phyloP scores from a whole-genome alignment of 92 coral and sea anemone genomes.

The Epizoanthus illoricatus region DNA sequence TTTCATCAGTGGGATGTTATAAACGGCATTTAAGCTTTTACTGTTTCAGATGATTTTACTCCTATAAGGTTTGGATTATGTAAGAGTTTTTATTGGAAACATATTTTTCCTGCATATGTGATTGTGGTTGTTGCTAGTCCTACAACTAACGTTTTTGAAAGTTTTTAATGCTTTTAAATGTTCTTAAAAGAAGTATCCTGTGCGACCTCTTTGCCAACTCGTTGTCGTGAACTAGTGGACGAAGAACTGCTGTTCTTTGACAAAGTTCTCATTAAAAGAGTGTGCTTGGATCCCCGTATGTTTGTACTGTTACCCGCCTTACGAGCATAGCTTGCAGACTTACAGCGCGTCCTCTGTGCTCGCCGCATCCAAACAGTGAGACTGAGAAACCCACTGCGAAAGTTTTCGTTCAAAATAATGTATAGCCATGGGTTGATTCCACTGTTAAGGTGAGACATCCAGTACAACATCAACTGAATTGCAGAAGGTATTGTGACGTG shows the following conservation, averaged over 20 bases:
- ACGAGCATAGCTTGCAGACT: not conserved
- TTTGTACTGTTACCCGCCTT: not conserved
- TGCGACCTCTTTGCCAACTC: not conserved
- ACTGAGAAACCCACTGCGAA: slow-evolving; percentile 58
- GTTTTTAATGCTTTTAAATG: too few relatives aligned
- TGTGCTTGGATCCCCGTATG: not conserved
- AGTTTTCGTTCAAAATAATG: slow-evolving; percentile 70
- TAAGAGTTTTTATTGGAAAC: too few relatives aligned
- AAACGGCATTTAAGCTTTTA: too few relatives aligned
- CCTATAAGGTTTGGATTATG: too few relatives aligned
- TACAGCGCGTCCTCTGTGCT: not conserved
- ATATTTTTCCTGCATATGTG: too few relatives aligned
- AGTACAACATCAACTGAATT: slow-evolving; percentile 50
- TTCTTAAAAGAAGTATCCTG: too few relatives aligned
- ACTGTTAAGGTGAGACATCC: slow-evolving; percentile 79
- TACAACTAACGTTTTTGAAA: too few relatives aligned
- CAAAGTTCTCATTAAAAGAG: not conserved
- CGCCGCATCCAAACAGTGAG: slow-evolving; percentile 27
- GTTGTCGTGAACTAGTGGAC: slow-evolving; percentile 6
- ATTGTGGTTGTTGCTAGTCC: too few relatives aligned
- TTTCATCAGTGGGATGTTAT: too few relatives aligned
- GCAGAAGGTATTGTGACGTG: slow-evolving; percentile 44
- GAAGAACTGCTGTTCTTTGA: not conserved
- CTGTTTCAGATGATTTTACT: too few relatives aligned
- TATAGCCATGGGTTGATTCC: slow-evolving; percentile 73